Base-by-base conservation (phyloP, 2,113 vertebrate genomes). In the Sinocyclocheilus anshuiensis region DNA sequence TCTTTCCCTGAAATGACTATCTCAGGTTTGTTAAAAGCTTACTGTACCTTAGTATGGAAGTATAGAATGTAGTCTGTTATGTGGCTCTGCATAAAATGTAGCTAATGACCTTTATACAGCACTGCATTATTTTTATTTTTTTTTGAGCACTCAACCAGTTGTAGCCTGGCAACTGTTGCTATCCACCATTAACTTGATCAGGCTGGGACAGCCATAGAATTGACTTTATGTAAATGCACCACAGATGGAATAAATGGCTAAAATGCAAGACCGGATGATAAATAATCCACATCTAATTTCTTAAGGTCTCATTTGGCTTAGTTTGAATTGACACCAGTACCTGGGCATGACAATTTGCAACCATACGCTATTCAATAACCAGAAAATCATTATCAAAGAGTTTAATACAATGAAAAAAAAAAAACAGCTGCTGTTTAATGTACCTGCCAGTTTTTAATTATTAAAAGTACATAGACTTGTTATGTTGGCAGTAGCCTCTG, bases 221-320 rank as follows among this genome's bases (percentile, higher is more conserved):
- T 81, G 36, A 65, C 36, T 81, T 81, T 26, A 81, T 81, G 59
- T 53, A 81, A 81, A 81, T 81, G 79, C 39, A 63, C 57, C n/a
- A 48, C 79, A 42, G 36, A 65, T 65, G 39, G 18, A 81, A 81
- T 63, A 57, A 26, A 55, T 53, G 6, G 50, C 26, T 55, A 42
- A 33, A 63, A 26, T 65, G 59, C 55, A 45, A n/a, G 59, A 26
- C 36, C 39, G 8, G 36, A 81, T 36, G 59, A 81, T 48, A 81
- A 26, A 45, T 81, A 55, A 26, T 65, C 57, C n/a, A 24, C 78
- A 65, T 81, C 2, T 63, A 45, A 65, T 63, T 39, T 65, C 18
- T 39, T 42, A 20, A 81, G 33, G 11, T 26, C 22, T 59, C 1
- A 65, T 48, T 81, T 42, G 79, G 79, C 36, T 81, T 81, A 26